Base-by-base conservation (phyloP, 2,797 vertebrate genomes). In the Anabacerthia variegaticeps region DNA sequence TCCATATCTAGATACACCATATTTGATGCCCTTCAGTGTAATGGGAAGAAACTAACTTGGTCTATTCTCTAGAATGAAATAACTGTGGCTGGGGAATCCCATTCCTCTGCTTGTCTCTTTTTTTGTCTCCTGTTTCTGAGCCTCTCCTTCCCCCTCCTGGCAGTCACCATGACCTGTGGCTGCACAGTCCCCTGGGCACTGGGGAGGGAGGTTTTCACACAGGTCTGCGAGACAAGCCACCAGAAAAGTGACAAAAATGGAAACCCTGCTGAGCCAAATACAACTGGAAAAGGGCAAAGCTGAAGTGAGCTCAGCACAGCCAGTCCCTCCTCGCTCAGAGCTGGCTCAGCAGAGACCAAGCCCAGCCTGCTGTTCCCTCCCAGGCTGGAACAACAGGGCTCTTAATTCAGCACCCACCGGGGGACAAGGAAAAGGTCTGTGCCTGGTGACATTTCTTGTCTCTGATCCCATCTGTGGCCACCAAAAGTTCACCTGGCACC, bases 261-360 rank as follows among this genome's bases (percentile, higher is more conserved):
- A 74, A 79, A 95, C 71, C 39, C 87, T 14, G 37, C 92, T 85
- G 94, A 87, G 81, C 32, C 52, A 75, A 95, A 93, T 13, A 48
- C 63, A 46, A 72, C 2, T 0, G 75, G 93, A 67, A 96, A 92
- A 92, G 93, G 91, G 92, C 90, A 96, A 84, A 73, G 72, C 85
- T 74, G 37, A 65, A 94, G 85, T 68, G 80, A 81, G 79, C 88
- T 78, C 46, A 59, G 77, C 71, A 59, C 56, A 36, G 9, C 24
- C 48, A 49, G 49, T 16, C 8, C 26, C 49, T 14, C 26, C 49
- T 49, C 14, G 48, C 48, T 9, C 48, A 49, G 48, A 48, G 22
- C 18, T 15, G 10, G 5, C 63, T 41, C 73, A 46, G 72, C 58
- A 39, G 77, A 69, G 59, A 8, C 8, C 39, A 32, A 37, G 59